phyloP scores from a whole-genome alignment of 2,797 vertebrate species.

The Cossypha heuglini region DNA sequence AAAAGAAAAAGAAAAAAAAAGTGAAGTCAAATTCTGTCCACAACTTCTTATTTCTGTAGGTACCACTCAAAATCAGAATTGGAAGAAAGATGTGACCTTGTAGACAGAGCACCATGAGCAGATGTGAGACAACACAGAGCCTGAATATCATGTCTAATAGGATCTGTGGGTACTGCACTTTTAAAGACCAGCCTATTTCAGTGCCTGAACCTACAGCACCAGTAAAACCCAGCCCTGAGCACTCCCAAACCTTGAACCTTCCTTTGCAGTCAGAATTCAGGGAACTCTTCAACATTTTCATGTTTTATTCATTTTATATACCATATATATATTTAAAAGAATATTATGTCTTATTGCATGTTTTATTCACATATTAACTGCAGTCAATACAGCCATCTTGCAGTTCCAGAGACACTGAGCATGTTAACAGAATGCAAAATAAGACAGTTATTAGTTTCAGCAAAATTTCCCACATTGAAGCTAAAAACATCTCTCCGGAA shows the following conservation, averaged over 20 bases:
- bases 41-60: background rate
- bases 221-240: background rate
- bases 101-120: background rate
- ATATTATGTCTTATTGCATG: background rate
- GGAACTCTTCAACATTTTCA: background rate
- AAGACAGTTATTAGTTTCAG: background rate
- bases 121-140: background rate
- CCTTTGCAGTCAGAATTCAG: background rate
- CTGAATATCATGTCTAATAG: accelerated
- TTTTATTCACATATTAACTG: background rate
- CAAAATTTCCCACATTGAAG: background rate
- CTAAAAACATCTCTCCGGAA: background rate
- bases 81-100: background rate
- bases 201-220: background rate
- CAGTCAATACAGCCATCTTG: background rate
- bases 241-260: background rate
- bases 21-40: background rate
- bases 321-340: too few species aligned
- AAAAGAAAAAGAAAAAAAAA: background rate
- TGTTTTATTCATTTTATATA: background rate
- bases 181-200: background rate
- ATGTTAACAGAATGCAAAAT: background rate
- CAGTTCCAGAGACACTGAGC: background rate
- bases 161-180: background rate
- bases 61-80: background rate